These are phyloP conservation scores for Nothoprocta perdicaria DNA, from an alignment of 2,113 vertebrate genomes.

Conservation along the genomic window DNA sequence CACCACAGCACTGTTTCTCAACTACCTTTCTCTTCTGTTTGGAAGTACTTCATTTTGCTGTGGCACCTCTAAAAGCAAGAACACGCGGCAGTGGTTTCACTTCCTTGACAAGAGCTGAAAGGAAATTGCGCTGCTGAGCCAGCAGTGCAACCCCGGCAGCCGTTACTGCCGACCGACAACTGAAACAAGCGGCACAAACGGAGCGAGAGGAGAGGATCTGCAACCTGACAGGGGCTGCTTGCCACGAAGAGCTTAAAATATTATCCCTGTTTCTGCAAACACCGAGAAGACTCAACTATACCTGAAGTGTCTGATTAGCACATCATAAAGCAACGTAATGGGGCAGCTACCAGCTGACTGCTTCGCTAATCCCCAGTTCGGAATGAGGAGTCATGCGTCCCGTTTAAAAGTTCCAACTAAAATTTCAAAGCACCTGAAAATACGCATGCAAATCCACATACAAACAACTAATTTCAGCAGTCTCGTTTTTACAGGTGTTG, in stretches of 20 bases:
- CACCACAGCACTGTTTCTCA: not conserved
- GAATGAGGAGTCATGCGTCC: rapidly evolving
- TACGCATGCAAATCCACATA: not conserved
- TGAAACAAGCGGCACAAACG: not conserved
- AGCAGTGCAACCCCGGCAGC: not conserved
- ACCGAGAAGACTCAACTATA: rapidly evolving
- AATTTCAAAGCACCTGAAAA: not conserved
- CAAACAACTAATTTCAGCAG: not conserved
- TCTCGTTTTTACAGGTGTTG: not conserved
- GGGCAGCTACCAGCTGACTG: rapidly evolving
- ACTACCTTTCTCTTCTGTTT: slow-evolving; percentile 22
- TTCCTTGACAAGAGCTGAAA: slow-evolving; percentile 58
- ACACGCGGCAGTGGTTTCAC: slow-evolving; percentile 51
- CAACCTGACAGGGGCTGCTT: rapidly evolving
- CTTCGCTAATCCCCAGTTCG: rapidly evolving
- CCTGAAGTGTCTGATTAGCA: rapidly evolving
- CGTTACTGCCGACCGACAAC: not conserved
- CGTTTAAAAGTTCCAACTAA: not conserved
- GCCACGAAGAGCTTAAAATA: not conserved
- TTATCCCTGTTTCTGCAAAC: not conserved
- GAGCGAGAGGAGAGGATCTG: not conserved
- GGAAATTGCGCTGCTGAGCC: slow-evolving; percentile 45
- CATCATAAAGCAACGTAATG: not conserved
- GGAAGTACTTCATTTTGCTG: slow-evolving; percentile 1
- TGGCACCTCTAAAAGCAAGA: slow-evolving; percentile 42